Percentiles rank a stretch among this genome's conserved stretches.
These are phyloP conservation scores for Bombus vancouverensis DNA, from an alignment of 1,140 invertebrate species.

Conservation along the genomic window DNA sequence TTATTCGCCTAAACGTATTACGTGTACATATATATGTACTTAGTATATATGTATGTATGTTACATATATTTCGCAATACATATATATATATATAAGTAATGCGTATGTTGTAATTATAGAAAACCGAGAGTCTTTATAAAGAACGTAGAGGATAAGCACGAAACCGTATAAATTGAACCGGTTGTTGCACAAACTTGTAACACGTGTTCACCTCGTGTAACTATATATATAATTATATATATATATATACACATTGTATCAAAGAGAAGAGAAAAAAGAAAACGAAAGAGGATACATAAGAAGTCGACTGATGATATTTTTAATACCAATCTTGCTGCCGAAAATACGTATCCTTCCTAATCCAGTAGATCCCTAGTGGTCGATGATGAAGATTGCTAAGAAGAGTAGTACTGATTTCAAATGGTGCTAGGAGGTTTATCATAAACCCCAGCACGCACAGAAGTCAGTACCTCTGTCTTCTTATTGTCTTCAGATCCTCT, in stretches of 20 bases:
- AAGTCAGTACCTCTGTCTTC: slow-evolving; percentile 82
- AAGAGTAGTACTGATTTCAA: slow-evolving; percentile 83
- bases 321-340: neutral
- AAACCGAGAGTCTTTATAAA: slow-evolving; percentile 32
- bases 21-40: neutral
- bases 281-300: slow-evolving; percentile 34
- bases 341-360: neutral
- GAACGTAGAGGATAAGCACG: neutral
- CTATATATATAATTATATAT: neutral
- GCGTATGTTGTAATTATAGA: slow-evolving; percentile 46
- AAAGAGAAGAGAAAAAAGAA: slow-evolving; percentile 3
- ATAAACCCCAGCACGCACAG: slow-evolving; percentile 81
- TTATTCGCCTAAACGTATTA: slow-evolving; percentile 38
- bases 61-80: slow-evolving; percentile 27
- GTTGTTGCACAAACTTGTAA: slow-evolving; percentile 43
- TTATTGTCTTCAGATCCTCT: slow-evolving; percentile 56
- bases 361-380: neutral
- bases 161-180: slow-evolving; percentile 26
- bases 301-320: slow-evolving; percentile 25
- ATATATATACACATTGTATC: slow-evolving; percentile 9
- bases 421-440: slow-evolving; percentile 81
- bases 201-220: slow-evolving; percentile 12
- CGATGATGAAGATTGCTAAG: slow-evolving; percentile 69
- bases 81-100: slow-evolving; percentile 24
- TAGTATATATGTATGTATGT: neutral